These are phyloP conservation scores for Mugil cephalus DNA, from an alignment of 2,113 vertebrate genomes.

Conservation along the genomic window DNA sequence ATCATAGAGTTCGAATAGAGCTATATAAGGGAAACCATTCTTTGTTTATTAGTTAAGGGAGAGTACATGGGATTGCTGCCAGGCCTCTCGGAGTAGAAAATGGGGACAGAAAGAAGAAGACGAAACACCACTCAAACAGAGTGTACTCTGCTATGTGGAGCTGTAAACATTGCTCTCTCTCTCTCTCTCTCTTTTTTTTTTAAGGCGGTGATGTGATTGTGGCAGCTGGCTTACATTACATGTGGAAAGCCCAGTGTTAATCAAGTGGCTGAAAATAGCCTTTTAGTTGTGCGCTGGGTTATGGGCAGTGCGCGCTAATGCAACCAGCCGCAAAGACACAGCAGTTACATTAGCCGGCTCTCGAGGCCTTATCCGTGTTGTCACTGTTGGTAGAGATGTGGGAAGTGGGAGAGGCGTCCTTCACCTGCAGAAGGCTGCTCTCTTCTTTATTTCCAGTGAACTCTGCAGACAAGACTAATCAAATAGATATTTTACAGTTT, in stretches of 20 bases:
- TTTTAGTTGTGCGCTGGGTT: conserved; percentile 60
- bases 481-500: neutral
- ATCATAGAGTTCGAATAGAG: conserved; percentile 59
- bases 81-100: conserved; percentile 63
- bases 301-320: conserved; percentile 43
- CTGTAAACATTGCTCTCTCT: conserved; percentile 62
- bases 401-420: conserved; percentile 2
- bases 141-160: conserved; percentile 51
- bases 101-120: conserved; percentile 64
- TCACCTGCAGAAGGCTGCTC: conserved; percentile 19
- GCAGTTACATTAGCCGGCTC: conserved; percentile 22
- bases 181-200: conserved; percentile 34
- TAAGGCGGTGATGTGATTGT: conserved; percentile 30
- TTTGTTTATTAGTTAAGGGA: conserved; percentile 81
- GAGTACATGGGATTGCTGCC: conserved; percentile 73
- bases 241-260: conserved; percentile 63
- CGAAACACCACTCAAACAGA: conserved; percentile 52
- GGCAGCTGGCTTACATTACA: conserved; percentile 74
- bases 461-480: neutral
- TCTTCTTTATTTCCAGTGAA: neutral
- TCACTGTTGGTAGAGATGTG: conserved; percentile 10
- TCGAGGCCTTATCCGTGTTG: conserved; percentile 12
- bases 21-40: conserved; percentile 83
- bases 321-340: conserved; percentile 36
- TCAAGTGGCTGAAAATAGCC: conserved; percentile 71